These are phyloP conservation scores for Bothrops jararaca DNA, from an alignment of 2,113 vertebrate genomes.

Conservation along the genomic window DNA sequence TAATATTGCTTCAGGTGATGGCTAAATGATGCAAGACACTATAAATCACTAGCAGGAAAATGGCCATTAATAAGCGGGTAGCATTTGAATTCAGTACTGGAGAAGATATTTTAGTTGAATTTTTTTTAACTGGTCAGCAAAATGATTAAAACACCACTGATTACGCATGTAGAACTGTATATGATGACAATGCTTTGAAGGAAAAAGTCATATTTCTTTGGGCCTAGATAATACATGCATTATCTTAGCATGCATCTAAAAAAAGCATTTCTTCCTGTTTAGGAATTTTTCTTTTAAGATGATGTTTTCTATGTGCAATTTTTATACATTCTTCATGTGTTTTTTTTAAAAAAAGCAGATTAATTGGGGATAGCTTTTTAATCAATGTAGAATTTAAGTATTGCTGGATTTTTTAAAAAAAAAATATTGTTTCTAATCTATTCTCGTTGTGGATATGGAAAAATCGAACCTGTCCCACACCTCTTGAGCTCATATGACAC, in stretches of 20 bases:
- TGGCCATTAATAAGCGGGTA: too few relatives aligned
- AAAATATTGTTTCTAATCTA: neutral
- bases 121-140: too few relatives aligned
- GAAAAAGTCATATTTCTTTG: too few relatives aligned
- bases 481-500: neutral
- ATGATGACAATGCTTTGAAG: neutral
- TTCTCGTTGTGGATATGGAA: neutral
- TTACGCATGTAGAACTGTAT: neutral
- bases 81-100: too few relatives aligned
- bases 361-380: neutral
- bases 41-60: too few relatives aligned
- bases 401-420: neutral
- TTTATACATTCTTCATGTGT: neutral
- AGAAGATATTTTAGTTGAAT: too few relatives aligned
- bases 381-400: neutral
- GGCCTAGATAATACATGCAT: neutral
- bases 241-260: neutral
- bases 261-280: neutral
- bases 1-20: neutral
- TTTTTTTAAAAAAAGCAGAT: neutral
- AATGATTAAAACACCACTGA: neutral
- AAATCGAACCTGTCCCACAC: neutral
- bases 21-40: neutral
- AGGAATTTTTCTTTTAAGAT: neutral
- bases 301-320: neutral